Percentiles rank a stretch among this genome's conserved stretches.
Conservation (phyloP, 2,113 vertebrate genomes). For the Otocyon megalotis region DNA sequence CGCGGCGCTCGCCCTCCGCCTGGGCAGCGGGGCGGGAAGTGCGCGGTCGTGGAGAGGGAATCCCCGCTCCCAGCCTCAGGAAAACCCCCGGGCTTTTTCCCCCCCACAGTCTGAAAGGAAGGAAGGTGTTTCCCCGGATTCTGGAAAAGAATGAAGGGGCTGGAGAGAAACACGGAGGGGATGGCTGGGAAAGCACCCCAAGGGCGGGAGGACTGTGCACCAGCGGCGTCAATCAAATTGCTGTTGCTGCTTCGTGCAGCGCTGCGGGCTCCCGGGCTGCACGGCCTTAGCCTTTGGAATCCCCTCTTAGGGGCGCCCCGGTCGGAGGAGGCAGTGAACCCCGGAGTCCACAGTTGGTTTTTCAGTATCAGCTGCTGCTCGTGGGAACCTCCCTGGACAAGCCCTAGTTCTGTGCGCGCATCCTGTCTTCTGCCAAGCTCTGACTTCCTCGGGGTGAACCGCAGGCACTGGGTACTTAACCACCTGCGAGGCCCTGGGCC, state of each 20-base stretch:
- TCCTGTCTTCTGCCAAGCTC: accelerated
- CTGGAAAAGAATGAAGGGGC: not conserved
- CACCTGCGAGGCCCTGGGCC: not conserved
- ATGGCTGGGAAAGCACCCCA: not conserved
- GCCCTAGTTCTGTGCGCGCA: no score
- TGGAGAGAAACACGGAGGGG: not conserved
- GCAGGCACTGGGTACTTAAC: not conserved
- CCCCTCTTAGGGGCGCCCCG: accelerated
- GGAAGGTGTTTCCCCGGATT: constrained; percentile 61
- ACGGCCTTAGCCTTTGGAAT: not conserved
- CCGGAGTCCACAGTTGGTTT: not conserved
- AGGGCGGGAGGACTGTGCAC: accelerated
- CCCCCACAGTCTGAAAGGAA: not conserved
- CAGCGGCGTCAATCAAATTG: not conserved
- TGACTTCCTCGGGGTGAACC: accelerated
- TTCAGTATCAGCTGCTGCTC: not conserved
- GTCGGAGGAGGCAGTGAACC: not conserved
- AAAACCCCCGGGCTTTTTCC: not conserved
- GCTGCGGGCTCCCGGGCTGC: not conserved
- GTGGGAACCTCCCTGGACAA: not conserved
- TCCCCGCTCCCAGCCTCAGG: constrained; percentile 52
- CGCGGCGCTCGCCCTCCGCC: not conserved
- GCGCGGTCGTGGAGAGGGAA: constrained; percentile 55
- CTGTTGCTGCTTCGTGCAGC: accelerated
- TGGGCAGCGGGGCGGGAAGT: not conserved